Evolutionary conservation across 2,797 vertebrate species (phyloP).

Genomic region (Melanotaenia nigrans): DNA sequence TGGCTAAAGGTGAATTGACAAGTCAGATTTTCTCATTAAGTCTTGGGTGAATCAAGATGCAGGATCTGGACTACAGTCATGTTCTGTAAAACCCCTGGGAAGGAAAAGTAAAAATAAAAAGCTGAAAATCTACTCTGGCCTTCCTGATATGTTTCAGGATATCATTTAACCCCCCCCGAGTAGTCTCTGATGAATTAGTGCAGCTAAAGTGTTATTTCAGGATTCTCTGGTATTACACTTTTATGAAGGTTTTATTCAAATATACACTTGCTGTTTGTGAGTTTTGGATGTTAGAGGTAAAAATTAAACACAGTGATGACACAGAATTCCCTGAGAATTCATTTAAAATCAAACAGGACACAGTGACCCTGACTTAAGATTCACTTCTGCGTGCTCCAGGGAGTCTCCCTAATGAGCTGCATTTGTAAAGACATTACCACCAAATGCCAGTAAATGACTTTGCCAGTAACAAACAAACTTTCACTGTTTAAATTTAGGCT

Average conservation of each 20-base stretch:
- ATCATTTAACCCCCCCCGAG: not conserved
- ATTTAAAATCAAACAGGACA: slow-evolving; percentile 38
- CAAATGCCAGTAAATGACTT: slow-evolving; percentile 56
- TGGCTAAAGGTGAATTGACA: not conserved
- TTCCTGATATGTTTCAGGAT: too few relatives aligned
- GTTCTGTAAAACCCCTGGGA: not conserved
- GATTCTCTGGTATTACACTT: not conserved
- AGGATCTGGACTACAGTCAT: not conserved
- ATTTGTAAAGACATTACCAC: slow-evolving; percentile 50
- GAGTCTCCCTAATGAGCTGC: slow-evolving; percentile 56
- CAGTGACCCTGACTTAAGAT: slow-evolving; percentile 39
- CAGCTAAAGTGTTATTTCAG: not conserved
- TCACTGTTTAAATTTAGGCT: slow-evolving; percentile 40
- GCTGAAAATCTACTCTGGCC: too few relatives aligned
- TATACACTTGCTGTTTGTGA: not conserved
- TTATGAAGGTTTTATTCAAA: not conserved
- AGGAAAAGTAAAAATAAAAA: not conserved
- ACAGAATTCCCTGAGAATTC: slow-evolving; percentile 2
- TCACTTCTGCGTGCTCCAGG: slow-evolving; percentile 34
- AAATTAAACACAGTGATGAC: not conserved
- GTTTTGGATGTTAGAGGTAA: not conserved
- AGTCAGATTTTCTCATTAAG: slow-evolving; percentile 9
- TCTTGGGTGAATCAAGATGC: slow-evolving; percentile 2
- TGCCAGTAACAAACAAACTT: slow-evolving; percentile 58
- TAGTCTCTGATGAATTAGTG: not conserved